phyloP scores from a whole-genome alignment of 2,888 invertebrate genomes.

The Glomeris marginata region DNA sequence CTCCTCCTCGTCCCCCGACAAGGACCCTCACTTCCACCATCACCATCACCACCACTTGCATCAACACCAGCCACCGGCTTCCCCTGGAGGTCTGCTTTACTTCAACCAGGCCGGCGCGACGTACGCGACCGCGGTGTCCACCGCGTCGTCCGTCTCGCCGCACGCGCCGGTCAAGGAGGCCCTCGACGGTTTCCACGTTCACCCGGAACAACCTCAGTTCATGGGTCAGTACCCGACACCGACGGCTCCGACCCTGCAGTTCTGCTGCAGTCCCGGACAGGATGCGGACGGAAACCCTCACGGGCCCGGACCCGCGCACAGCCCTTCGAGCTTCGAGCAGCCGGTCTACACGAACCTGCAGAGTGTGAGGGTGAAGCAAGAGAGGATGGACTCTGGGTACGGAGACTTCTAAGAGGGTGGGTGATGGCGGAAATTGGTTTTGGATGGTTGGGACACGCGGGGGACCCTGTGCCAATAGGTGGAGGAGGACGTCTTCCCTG shows the following conservation, averaged over 20 bases:
- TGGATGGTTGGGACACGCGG: no score
- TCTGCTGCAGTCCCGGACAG: conserved; percentile 50
- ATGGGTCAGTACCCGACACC: conserved; percentile 22
- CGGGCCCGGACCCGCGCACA: conserved; percentile 22
- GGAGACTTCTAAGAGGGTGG: conserved; percentile 39
- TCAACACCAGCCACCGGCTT: conserved; percentile 7
- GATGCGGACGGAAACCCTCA: conserved; percentile 29
- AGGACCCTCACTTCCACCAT: conserved; percentile 4
- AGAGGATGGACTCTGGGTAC: conserved; percentile 36
- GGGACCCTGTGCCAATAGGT: no score
- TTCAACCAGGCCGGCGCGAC: conserved; percentile 9
- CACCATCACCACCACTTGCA: conserved; percentile 11
- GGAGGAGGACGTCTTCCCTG: no score
- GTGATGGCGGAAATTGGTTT: no score
- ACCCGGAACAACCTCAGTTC: no score
- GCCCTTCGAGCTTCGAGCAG: conserved; percentile 28
- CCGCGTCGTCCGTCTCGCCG: conserved; percentile 22
- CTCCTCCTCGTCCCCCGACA: conserved; percentile 6
- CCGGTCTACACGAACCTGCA: conserved; percentile 27
- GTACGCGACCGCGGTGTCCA: conserved; percentile 2
- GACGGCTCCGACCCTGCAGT: conserved; percentile 48
- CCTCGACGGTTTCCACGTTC: no score
- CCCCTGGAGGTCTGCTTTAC: not conserved
- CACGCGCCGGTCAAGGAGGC: no score
- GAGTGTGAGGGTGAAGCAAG: conserved; percentile 28